Percentiles rank a stretch among this genome's conserved stretches.
These are phyloP conservation scores for Adelosebastes latens DNA, from an alignment of 2,797 vertebrate species.

Conservation along the genomic window DNA sequence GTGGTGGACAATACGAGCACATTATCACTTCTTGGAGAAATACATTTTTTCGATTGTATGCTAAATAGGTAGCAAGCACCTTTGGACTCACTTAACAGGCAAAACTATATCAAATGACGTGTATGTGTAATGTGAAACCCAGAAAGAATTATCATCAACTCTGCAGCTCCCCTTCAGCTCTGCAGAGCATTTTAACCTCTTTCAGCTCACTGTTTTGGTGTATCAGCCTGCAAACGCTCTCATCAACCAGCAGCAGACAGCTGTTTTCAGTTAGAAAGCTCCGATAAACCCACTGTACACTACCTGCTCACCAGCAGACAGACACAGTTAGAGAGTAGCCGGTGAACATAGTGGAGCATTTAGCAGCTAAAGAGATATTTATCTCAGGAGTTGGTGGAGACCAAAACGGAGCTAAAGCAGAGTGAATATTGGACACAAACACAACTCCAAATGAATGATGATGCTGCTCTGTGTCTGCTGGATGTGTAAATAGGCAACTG, in stretches of 20 bases:
- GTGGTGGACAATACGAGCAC: not conserved
- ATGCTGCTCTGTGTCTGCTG: not conserved
- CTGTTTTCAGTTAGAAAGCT: not conserved
- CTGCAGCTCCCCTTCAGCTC: not conserved
- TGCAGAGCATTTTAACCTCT: not conserved
- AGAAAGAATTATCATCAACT: not conserved
- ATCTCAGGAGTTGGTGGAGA: not conserved
- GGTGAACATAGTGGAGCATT: not conserved
- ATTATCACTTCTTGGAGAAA: not conserved
- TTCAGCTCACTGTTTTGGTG: not conserved
- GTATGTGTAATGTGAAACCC: not conserved
- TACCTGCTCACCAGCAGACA: not conserved
- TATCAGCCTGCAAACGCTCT: too few relatives aligned
- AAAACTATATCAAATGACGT: not conserved
- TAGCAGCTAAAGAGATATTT: not conserved
- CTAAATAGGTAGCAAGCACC: not conserved
- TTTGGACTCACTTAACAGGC: not conserved
- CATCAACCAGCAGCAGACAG: not conserved
- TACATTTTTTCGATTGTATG: not conserved
- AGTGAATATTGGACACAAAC: not conserved
- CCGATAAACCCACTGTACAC: not conserved
- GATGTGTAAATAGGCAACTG: not conserved
- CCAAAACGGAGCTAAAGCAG: not conserved
- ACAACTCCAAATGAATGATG: not conserved
- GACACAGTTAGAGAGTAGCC: not conserved